These are phyloP conservation scores for Cryptocephalus moraei DNA, from an alignment of 2,888 invertebrate genomes.

Conservation along the genomic window DNA sequence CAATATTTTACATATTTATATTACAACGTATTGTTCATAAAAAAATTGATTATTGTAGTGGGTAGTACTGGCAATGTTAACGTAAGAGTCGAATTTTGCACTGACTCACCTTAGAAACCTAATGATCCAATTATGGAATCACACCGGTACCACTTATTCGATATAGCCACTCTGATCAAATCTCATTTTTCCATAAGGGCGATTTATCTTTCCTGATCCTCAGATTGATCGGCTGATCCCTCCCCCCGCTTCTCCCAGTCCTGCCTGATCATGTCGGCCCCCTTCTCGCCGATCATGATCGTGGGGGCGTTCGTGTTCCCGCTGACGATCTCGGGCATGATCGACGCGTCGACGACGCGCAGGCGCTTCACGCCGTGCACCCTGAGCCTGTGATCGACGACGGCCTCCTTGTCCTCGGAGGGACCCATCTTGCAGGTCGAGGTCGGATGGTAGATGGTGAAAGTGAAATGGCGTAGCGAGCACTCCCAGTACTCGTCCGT, in stretches of 20 bases:
- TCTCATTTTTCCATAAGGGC: too few species aligned
- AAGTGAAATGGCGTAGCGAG: conserved; percentile 67
- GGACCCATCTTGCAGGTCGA: conserved; percentile 86
- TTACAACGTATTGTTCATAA: too few species aligned
- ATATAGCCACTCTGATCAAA: too few species aligned
- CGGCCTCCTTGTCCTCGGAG: conserved; percentile 59
- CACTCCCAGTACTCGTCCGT: conserved; percentile 85
- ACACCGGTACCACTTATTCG: too few species aligned
- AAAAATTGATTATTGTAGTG: too few species aligned
- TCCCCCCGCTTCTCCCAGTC: conserved; percentile 48
- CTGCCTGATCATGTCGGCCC: conserved; percentile 79
- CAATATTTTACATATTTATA: too few species aligned
- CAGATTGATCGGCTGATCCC: too few species aligned
- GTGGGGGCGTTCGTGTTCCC: conserved; percentile 85
- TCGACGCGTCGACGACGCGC: conserved; percentile 73
- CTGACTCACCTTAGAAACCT: too few species aligned
- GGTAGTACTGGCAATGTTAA: too few species aligned
- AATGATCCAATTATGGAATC: too few species aligned
- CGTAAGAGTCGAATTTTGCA: too few species aligned
- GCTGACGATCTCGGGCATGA: conserved; percentile 82
- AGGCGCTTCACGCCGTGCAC: conserved; percentile 71
- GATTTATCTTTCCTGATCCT: too few species aligned
- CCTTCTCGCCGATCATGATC: conserved; percentile 87
- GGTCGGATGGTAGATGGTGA: conserved; percentile 74
- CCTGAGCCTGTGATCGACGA: conserved; percentile 66